Conservation (phyloP, 1,140 invertebrate species). For the Aplysia californica region DNA sequence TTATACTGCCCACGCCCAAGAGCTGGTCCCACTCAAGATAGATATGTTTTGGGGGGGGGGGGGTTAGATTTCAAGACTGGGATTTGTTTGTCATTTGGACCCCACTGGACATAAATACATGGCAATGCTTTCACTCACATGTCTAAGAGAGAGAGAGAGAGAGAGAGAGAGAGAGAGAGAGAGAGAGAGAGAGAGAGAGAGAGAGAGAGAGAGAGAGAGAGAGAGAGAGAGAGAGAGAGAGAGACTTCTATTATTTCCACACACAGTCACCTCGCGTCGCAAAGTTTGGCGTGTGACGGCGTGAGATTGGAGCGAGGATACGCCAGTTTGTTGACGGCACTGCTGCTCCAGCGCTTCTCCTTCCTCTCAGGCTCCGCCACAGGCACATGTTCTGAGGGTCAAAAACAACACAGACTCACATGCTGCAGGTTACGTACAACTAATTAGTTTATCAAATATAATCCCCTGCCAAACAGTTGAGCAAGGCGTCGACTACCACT, state of each 20-base stretch:
- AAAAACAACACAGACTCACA: too few species aligned
- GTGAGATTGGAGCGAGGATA: background rate
- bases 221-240: background rate
- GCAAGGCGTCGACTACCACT: too few species aligned
- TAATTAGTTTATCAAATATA: too few species aligned
- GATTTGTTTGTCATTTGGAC: background rate
- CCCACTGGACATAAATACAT: background rate
- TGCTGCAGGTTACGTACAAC: too few species aligned
- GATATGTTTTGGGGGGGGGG: background rate
- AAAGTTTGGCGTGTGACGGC: background rate
- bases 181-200: background rate
- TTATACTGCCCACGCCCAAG: too few species aligned
- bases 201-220: background rate
- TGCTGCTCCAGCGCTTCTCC: background rate
- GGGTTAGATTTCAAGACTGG: background rate
- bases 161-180: background rate
- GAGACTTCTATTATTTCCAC: too few species aligned
- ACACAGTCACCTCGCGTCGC: background rate
- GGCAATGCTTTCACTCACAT: background rate
- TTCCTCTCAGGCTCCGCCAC: background rate
- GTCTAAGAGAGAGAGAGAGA: background rate
- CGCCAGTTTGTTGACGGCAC: background rate
- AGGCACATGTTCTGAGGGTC: background rate
- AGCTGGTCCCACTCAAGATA: too few species aligned
- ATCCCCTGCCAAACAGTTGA: too few species aligned